Percentiles rank a stretch among this genome's conserved stretches.
Conservation (phyloP, 2,797 vertebrate genomes). For the Harpagifer antarcticus region DNA sequence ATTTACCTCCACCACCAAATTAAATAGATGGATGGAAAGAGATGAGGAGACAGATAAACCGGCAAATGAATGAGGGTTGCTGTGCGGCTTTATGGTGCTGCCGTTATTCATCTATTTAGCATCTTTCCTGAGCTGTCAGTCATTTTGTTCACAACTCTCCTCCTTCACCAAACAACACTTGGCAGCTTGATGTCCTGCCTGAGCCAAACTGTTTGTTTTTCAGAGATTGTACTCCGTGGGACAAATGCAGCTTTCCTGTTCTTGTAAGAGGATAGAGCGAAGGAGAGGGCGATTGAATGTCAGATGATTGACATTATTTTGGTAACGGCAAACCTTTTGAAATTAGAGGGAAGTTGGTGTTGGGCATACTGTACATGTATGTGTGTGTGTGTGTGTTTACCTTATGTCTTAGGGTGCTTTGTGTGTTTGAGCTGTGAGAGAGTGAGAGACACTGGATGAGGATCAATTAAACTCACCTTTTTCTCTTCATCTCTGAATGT, state of each 20-base stretch:
- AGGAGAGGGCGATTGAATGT: conserved; percentile 20
- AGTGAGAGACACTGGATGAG: not conserved
- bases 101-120: conserved; percentile 52
- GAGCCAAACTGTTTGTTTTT: conserved; percentile 49
- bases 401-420: not conserved
- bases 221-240: conserved; percentile 45
- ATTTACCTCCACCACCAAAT: conserved; percentile 30
- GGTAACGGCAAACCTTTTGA: not conserved
- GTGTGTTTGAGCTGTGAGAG: conserved; percentile 8
- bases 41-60: conserved; percentile 24
- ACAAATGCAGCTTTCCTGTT: conserved; percentile 35
- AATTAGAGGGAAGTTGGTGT: conserved; percentile 19
- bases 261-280: conserved; percentile 15
- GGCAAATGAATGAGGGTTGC: conserved; percentile 25
- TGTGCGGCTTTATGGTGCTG: conserved; percentile 19
- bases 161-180: conserved; percentile 57
- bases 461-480: conserved; percentile 27
- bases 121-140: conserved; percentile 56
- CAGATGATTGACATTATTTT: conserved; percentile 2
- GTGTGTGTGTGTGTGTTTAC: not conserved
- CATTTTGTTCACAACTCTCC: conserved; percentile 51
- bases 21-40: conserved; percentile 35
- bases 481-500: conserved; percentile 14
- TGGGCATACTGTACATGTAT: not conserved
- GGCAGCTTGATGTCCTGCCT: conserved; percentile 49